Evolutionary conservation across 2,797 vertebrate genomes (phyloP), one percentile per base, ranked within the genome.

Genomic region (Spinus olivaceus): DNA sequence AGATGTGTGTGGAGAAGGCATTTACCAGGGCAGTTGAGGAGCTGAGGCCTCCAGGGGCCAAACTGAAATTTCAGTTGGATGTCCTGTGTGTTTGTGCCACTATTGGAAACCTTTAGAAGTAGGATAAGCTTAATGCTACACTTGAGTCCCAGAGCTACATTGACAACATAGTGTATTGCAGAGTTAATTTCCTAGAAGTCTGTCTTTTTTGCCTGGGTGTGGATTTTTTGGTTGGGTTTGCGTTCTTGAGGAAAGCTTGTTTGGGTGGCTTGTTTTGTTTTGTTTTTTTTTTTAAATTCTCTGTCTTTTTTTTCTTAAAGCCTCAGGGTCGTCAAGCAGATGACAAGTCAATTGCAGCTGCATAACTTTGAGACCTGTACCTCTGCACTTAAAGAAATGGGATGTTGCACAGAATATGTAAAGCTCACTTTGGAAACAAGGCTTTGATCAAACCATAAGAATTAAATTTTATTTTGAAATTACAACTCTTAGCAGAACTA

Each of bases 301-400:
- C 12, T 87, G 2, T 81, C 71, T 92, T 71, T 83, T 50, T 88
- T 94, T 51, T 86, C 57, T 95, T 96, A 76, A 97, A 99, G 99
- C 99, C 99, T 91, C 99, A 99, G 95, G 99, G 99, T 94, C 98
- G 98, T 49, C 98, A 98, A 66, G 59, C 95, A 79, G 99, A 99
- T 32, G 98, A 99, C 4, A 95, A 97, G 74, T 99, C 98, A 1
- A 99, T 99, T 21, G 99, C 98, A 70, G 99, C 99, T 59, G 99
- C 98, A 0, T 99, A 97, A 98, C n/a, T 35, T 46, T 10, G 22
- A 54, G 64, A 97, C 76, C 65, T 15, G 54, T 60, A 91, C 61
- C 37, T 80, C 95, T 73, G 64, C 86, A 85, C 91, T 76, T 49
- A 50, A 69, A 16, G 86, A 71, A 78, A 94, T 27, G 63, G 59